A percentile compares a stretch with the other conserved stretches of the same genome.
phyloP scores from a whole-genome alignment of 2,797 vertebrate genomes.

The Lemur catta region DNA sequence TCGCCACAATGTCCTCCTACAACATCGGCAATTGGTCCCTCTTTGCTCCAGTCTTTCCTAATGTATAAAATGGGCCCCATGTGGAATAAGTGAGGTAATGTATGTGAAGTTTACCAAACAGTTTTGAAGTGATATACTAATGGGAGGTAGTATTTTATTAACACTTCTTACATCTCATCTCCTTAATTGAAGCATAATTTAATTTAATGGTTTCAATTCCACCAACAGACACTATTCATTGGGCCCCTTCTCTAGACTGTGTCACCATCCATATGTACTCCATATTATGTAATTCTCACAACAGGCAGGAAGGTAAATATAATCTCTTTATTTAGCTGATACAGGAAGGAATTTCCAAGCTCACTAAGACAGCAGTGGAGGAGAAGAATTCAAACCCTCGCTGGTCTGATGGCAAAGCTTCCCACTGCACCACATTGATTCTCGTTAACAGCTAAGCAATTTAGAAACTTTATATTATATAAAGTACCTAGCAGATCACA shows the following conservation, averaged over 20 bases:
- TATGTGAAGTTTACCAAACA: background rate
- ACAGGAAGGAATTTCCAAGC: background rate
- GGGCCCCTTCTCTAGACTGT: background rate
- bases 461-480: background rate
- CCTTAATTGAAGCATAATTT: background rate
- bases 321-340: background rate
- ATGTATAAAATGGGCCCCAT: background rate
- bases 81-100: background rate
- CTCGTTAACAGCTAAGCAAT: background rate
- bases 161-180: background rate
- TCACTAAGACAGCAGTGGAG: background rate
- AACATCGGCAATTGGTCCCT: background rate
- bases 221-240: background rate
- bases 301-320: background rate
- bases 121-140: background rate
- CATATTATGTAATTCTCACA: background rate
- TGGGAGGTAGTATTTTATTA: background rate
- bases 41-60: background rate
- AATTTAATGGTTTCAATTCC: background rate
- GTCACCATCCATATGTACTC: background rate
- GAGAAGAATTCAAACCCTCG: background rate
- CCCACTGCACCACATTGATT: background rate
- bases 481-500: background rate
- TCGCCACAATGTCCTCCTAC: background rate
- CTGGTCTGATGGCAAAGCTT: background rate